Evolutionary conservation across 2,888 invertebrate species (phyloP).

Genomic region (Mimachlamys varia): DNA sequence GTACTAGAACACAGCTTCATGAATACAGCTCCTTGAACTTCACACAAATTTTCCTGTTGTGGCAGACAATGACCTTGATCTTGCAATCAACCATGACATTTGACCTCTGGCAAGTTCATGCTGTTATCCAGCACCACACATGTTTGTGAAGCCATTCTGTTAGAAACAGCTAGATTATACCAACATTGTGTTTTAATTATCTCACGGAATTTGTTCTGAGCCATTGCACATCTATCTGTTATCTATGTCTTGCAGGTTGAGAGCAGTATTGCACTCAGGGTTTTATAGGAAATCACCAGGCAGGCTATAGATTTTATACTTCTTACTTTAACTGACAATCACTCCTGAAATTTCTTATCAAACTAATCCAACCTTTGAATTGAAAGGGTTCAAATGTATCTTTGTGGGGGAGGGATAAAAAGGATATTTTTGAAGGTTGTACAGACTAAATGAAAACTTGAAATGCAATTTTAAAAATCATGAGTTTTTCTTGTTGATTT

Average conservation of each 20-base stretch:
- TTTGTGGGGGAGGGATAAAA: neutral
- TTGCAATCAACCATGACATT: neutral
- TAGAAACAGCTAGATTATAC: neutral
- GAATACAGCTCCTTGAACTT: neutral
- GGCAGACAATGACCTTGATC: neutral
- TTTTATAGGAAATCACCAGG: neutral
- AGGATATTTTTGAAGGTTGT: neutral
- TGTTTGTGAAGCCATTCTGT: neutral
- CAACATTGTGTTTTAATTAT: neutral
- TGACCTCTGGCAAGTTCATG: neutral
- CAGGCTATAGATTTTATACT: neutral
- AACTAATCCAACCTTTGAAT: too few species aligned
- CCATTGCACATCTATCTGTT: neutral
- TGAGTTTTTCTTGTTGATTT: neutral
- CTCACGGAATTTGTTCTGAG: neutral
- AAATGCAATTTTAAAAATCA: neutral
- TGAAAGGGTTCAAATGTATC: too few species aligned
- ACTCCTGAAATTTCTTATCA: too few species aligned
- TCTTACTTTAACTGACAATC: neutral
- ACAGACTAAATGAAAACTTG: constrained; percentile 6
- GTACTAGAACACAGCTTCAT: too few species aligned
- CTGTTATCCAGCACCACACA: neutral
- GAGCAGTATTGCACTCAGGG: neutral
- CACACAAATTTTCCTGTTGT: neutral
- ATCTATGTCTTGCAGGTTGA: neutral